phyloP scores from a whole-genome alignment of 1,140 invertebrate genomes.

The Nylanderia fulva region DNA sequence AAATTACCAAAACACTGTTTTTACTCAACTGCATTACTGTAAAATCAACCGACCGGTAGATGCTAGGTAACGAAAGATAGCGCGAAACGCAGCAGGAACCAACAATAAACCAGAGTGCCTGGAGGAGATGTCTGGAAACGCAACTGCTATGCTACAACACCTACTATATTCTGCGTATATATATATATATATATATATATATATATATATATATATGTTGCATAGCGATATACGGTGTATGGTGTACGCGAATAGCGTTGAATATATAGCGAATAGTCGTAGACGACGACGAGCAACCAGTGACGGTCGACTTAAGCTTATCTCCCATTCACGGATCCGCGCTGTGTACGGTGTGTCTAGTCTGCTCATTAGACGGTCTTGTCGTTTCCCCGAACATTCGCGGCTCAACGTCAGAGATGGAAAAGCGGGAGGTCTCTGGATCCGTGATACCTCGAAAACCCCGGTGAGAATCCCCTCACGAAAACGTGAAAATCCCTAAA shows the following conservation, averaged over 20 bases:
- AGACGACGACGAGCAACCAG: slow-evolving; percentile 39
- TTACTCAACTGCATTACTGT: slow-evolving; percentile 25
- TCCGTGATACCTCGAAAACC: slow-evolving; percentile 12
- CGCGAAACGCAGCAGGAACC: slow-evolving; percentile 59
- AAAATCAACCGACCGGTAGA: slow-evolving; percentile 37
- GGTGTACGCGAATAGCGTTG: neutral
- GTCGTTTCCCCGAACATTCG: slow-evolving; percentile 46
- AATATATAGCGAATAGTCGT: slow-evolving; percentile 47
- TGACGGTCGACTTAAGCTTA: slow-evolving; percentile 66
- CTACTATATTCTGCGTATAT: neutral
- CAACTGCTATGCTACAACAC: slow-evolving; percentile 26
- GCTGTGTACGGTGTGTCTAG: slow-evolving; percentile 43
- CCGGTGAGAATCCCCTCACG: neutral
- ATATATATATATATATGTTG: neutral
- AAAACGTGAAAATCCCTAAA: slow-evolving; percentile 39
- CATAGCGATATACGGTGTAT: slow-evolving; percentile 26
- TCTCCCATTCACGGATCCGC: slow-evolving; percentile 65
- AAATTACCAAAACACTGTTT: slow-evolving; percentile 24
- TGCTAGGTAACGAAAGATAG: slow-evolving; percentile 57
- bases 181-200: too few species aligned
- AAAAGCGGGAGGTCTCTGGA: slow-evolving; percentile 31
- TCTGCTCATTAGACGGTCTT: slow-evolving; percentile 66
- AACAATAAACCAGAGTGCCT: slow-evolving; percentile 65
- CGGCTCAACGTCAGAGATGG: slow-evolving; percentile 55
- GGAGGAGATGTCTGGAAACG: slow-evolving; percentile 41